Evolutionary conservation across 2,797 vertebrate genomes (phyloP), one percentile per base, ranked within the genome.

Genomic region (Acrocephalus scirpaceus): DNA sequence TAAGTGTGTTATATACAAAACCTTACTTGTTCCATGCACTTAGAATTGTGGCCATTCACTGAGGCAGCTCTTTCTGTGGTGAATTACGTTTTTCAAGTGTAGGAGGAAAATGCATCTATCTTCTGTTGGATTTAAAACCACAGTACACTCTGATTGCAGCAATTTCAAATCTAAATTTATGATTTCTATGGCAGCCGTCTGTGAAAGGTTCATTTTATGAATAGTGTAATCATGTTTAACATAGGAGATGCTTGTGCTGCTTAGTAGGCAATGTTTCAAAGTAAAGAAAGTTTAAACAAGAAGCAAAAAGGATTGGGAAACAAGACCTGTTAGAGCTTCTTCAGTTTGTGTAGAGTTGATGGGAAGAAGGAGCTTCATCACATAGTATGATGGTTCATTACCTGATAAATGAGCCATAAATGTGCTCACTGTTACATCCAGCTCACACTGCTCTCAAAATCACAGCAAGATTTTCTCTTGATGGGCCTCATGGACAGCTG

Each of bases 401-500:
- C 69, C 53, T 72, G 27, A 42, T 86, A 88, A 91, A 93, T 74
- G 65, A 90, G 16, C 75, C 85, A 65, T 61, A 77, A 77, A 53
- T 54, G 40, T 65, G 22, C n/a, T 48, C 38, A 54, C 75, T 88
- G 56, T 23, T 57, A 62, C 51, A 85, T 62, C 29, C 66, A 93
- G 14, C n/a, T 93, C 72, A 65, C 25, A 32, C 21, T 36, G 29
- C 48, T 90, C 65, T 91, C 58, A 87, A 90, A 94, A 95, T 88
- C 90, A 69, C 42, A 75, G 82, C 42, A 88, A 92, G 38, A 19
- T 77, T 94, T 91, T 86, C 50, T 80, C 47, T 32, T 90, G 71
- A 85, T 91, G 85, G 92, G 38, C 27, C 18, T 86, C n/a, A 30
- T 1, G 3, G 75, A 17, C 56, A 89, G 45, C 87, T 76, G 64